Conservation (phyloP, 2,888 invertebrate species). For the Antitype chi region DNA sequence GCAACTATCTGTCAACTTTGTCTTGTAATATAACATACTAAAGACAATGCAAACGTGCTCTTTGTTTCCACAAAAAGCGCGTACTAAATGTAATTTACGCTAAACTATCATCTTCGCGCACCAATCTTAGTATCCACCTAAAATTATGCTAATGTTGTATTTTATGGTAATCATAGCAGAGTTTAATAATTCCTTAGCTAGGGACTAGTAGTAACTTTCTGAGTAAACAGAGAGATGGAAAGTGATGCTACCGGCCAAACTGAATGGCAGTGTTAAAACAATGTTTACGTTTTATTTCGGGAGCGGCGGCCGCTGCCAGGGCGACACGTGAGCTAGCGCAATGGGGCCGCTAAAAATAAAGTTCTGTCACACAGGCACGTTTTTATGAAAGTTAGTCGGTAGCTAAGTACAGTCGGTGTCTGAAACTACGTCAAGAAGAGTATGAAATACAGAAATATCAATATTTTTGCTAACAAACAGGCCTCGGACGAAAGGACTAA, state of each 20-base stretch:
- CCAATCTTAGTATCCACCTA: not conserved
- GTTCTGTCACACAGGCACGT: slow-evolving; percentile 30
- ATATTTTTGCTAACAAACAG: not conserved
- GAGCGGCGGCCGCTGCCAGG: slow-evolving; percentile 64
- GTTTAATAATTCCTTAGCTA: not conserved
- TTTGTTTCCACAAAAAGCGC: not conserved
- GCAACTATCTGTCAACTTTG: slow-evolving; percentile 6
- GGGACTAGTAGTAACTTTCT: not conserved
- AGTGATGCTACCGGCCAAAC: slow-evolving; percentile 22
- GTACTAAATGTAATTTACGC: not conserved
- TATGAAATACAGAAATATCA: not conserved
- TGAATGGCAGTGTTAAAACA: slow-evolving; percentile 53
- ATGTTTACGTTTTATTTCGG: slow-evolving; percentile 72
- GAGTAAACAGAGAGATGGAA: slow-evolving; percentile 48
- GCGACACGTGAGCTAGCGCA: slow-evolving; percentile 65
- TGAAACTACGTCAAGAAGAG: not conserved
- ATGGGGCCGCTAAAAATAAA: slow-evolving; percentile 65
- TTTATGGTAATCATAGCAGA: too few relatives aligned
- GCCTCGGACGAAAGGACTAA: not conserved
- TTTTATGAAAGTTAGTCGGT: slow-evolving; percentile 26
- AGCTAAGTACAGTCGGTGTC: not conserved
- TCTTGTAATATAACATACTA: slow-evolving; percentile 2
- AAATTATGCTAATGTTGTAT: not conserved
- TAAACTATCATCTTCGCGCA: not conserved
- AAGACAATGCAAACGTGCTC: not conserved